These are phyloP conservation scores for Actinia equina DNA, from an alignment of 64 coral and sea anemone species.

Conservation along the genomic window DNA sequence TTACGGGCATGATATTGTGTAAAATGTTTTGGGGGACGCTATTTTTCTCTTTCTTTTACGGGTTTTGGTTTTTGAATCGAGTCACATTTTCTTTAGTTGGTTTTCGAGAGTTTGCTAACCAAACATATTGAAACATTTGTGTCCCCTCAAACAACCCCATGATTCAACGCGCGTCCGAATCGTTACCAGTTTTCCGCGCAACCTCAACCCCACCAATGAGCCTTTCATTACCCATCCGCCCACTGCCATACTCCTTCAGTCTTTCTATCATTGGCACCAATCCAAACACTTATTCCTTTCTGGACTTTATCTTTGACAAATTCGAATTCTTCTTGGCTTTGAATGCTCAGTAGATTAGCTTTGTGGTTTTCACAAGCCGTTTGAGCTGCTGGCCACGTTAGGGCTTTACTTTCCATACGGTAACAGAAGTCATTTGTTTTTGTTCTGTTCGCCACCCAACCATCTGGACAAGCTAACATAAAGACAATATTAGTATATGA, in stretches of 20 bases:
- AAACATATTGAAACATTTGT: no score
- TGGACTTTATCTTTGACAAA: conserved; percentile 37
- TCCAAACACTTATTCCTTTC: conserved; percentile 28
- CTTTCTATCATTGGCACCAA: conserved; percentile 41
- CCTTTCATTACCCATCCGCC: conserved; percentile 31
- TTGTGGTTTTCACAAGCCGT: conserved; percentile 21
- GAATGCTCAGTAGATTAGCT: conserved; percentile 37
- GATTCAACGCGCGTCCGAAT: no score
- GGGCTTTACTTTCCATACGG: conserved; percentile 7
- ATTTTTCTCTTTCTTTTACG: no score
- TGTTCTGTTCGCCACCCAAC: neutral
- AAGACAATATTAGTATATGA: neutral
- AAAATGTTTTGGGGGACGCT: no score
- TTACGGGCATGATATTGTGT: no score
- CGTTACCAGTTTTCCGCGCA: no score
- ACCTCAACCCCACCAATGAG: neutral
- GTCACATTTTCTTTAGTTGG: no score
- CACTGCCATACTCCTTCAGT: conserved; percentile 32
- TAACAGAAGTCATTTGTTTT: conserved; percentile 22
- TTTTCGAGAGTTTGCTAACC: no score
- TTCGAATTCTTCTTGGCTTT: neutral
- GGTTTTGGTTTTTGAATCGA: no score
- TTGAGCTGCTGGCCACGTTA: conserved; percentile 21
- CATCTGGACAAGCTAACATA: neutral
- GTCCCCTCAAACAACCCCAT: no score